Evolutionary conservation across 2,113 vertebrate species (phyloP), one percentile per base, ranked within the genome.

Genomic region (Perccottus glenii): DNA sequence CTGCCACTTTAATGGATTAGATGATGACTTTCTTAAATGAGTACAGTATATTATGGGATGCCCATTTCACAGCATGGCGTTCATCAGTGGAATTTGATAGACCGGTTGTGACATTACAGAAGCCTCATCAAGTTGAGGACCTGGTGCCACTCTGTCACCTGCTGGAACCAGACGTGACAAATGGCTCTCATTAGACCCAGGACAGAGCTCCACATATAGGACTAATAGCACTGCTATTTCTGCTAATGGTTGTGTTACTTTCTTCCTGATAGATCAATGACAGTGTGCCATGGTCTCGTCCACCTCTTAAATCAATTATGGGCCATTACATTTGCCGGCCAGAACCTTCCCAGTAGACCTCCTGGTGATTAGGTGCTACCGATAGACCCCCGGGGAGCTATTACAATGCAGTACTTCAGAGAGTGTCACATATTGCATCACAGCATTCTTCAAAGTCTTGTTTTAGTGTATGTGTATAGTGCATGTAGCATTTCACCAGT

Each of bases 131-230:
- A 46, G 71, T 3, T 66, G n/a, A 57, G 62, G 81, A 78, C 78
- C 68, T 67, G 65, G 51, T 53, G 55, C 61, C 58, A 38, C 27
- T 6, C 67, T 69, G 83, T 86, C 86, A 89, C 87, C 86, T 76
- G 82, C 83, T 69, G 66, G 81, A 87, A 79, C 69, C 84, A 48
- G 50, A 57, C 77, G 68, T 91, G 88, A 92, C 89, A 86, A 88
- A 93, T 90, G 78, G 81, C 77, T 85, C 76, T 89, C 89, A 91
- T 92, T 92, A 90, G 77, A 81, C 70, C 78, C 83, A 80, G 87
- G 85, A 88, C 58, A 68, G 75, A 68, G 78, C 76, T 77, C 78
- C 84, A 86, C 83, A 78, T 88, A 87, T 80, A 86, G 87, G 68
- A 78, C 86, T 91, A 90, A 90, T 90, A 91, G 88, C 52, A 56